These are phyloP conservation scores for Vanessa tameamea DNA, from an alignment of 1,140 invertebrate genomes.

Conservation along the genomic window DNA sequence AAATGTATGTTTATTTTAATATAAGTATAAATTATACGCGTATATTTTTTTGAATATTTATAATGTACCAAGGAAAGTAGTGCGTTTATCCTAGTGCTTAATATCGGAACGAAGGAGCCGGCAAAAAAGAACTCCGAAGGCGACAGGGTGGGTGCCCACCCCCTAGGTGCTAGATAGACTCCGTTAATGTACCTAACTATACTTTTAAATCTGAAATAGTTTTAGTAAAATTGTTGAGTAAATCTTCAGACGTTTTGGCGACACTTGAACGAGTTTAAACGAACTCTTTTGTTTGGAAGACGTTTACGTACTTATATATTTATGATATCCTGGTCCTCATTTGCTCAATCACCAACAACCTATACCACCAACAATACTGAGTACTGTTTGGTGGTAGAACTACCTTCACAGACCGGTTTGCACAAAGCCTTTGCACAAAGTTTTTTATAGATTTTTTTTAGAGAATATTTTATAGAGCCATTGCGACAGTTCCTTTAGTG, in stretches of 20 bases:
- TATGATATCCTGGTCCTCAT: not conserved
- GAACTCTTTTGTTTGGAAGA: not conserved
- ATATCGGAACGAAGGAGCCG: constrained; percentile 48
- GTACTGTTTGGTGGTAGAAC: too few species aligned
- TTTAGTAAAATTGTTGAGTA: constrained; percentile 9
- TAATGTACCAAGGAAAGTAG: not conserved
- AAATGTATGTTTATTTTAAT: too few species aligned
- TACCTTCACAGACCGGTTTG: too few species aligned
- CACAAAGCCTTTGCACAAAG: too few species aligned
- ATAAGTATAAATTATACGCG: too few species aligned
- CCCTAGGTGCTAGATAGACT: constrained; percentile 36
- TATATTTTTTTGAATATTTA: not conserved
- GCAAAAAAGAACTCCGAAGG: constrained; percentile 57
- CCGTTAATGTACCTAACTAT: constrained; percentile 13
- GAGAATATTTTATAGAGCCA: too few species aligned
- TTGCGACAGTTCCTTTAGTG: too few species aligned
- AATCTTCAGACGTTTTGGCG: constrained; percentile 7
- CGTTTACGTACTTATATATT: not conserved
- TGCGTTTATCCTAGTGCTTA: constrained; percentile 42
- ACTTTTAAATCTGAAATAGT: constrained; percentile 13
- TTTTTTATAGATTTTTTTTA: too few species aligned
- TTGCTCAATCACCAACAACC: not conserved
- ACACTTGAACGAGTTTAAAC: not conserved
- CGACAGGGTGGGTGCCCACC: constrained; percentile 28
- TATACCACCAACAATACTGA: too few species aligned